Evolutionary conservation across 2,888 invertebrate species (phyloP), one percentile per base, ranked within the genome.

Genomic region (Eueremaeus valkanovi): DNA sequence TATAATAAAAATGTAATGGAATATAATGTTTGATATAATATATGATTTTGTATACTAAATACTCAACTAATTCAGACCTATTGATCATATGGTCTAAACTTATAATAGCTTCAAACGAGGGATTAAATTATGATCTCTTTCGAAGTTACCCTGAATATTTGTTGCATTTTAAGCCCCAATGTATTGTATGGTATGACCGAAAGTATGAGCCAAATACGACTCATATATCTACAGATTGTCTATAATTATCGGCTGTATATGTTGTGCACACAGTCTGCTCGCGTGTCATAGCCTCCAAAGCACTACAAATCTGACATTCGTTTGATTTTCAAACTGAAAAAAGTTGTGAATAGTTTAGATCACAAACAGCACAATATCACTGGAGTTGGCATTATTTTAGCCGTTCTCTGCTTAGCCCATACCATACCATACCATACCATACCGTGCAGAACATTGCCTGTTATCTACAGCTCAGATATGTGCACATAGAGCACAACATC

Each of bases 351-450:
- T 63, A 68, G 61, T 68, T 68, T 33, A 6, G 36, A 42, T 68
- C 21, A 68, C 36, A 66, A 68, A 68, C 18, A 68, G 36, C 24
- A 42, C 36, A 68, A 68, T 68, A 68, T 68, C 40, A 68, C 42
- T 68, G 36, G 11, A 68, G 36, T 42, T 68, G 16, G n/a, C 68
- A 68, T 68, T 68, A 68, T 40, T 68, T 68, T 21, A 68, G 24
- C 11, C 24, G 24, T 68, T 40, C 21, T 33, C n/a, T 68, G 68
- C 42, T 68, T 42, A 16, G 24, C 55, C 29, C 31, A 29, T 31
- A 61, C 24, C 11, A 11, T 33, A 55, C 55, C 9, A 18, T 9
- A 24, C n/a, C 24, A 55, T 11, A 55, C 8, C 24, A 55, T 55
- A 55, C 9, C 2, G n/a, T n/a, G n/a, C n/a, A n/a, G n/a, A n/a